A percentile compares a stretch with the other conserved stretches of the same genome.
Conservation (phyloP, 2,113 vertebrate species). For the Hydropotes inermis region DNA sequence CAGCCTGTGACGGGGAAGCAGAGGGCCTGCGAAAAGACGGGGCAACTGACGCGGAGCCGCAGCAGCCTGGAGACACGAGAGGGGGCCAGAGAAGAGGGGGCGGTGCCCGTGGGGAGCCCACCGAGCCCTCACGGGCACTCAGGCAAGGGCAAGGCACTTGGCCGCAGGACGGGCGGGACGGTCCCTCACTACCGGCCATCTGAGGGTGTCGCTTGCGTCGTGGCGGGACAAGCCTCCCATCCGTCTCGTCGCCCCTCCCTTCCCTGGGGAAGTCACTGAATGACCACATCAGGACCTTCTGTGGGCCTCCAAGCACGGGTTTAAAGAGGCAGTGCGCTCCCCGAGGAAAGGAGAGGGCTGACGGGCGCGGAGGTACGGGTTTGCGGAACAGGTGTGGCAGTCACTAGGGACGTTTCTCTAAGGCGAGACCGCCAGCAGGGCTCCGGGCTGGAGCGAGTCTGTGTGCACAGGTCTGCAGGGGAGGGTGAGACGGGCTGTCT, state of each 20-base stretch:
- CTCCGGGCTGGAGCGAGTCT: not conserved
- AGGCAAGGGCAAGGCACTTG: not conserved
- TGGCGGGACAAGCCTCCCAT: conserved; percentile 29
- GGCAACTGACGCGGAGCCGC: not conserved
- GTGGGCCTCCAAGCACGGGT: not conserved
- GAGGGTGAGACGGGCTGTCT: not conserved
- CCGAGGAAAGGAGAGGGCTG: not conserved
- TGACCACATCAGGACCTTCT: conserved; percentile 17
- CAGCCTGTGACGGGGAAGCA: not conserved
- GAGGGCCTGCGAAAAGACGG: conserved; percentile 3
- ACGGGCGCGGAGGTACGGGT: not conserved
- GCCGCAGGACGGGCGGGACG: not conserved
- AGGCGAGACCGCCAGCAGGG: not conserved
- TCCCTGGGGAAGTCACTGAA: conserved; percentile 42
- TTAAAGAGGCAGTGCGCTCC: not conserved
- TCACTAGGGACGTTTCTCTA: not conserved
- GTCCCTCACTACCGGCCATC: not conserved
- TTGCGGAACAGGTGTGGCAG: not conserved
- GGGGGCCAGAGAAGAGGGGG: not conserved
- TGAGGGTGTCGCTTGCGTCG: not conserved
- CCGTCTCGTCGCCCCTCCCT: conserved; percentile 20
- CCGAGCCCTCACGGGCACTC: accelerated
- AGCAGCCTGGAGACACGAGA: not conserved
- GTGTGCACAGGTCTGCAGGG: not conserved
- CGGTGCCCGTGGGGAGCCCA: not conserved